phyloP scores from a whole-genome alignment of 2,113 vertebrate species.

The Callithrix jacchus region DNA sequence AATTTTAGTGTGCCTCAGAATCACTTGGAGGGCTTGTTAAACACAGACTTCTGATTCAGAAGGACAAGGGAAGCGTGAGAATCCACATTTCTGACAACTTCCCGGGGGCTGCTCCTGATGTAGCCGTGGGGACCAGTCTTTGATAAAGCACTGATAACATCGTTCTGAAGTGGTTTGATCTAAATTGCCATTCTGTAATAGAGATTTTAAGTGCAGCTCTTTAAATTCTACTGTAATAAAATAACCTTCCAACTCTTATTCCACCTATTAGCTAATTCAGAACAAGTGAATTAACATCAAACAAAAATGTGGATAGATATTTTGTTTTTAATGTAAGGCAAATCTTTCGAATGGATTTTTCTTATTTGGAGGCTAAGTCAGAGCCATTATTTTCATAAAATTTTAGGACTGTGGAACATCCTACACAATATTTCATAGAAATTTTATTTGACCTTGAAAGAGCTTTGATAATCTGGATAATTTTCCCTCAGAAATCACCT shows the following conservation, averaged over 20 bases:
- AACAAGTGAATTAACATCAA: not conserved
- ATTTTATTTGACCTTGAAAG: slow-evolving; percentile 26
- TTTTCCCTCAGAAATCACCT: not conserved
- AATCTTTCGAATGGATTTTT: not conserved
- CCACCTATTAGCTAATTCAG: not conserved
- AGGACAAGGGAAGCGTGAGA: not conserved
- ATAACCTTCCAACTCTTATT: not conserved
- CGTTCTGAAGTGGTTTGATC: not conserved
- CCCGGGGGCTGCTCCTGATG: not conserved
- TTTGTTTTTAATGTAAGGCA: not conserved
- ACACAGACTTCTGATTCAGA: not conserved
- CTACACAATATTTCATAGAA: not conserved
- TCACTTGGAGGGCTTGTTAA: not conserved
- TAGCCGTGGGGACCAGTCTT: not conserved
- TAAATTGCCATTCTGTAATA: not conserved
- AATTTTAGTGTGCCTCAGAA: not conserved
- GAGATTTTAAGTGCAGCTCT: not conserved
- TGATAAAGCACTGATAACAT: not conserved
- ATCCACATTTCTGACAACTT: not conserved
- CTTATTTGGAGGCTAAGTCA: not conserved
- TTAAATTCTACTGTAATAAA: slow-evolving; percentile 3
- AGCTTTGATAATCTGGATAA: not conserved
- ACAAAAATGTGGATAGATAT: not conserved
- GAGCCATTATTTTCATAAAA: not conserved
- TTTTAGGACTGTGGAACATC: not conserved